Percentiles rank a stretch among this genome's conserved stretches.
Evolutionary conservation across 2,113 vertebrate genomes (phyloP).

Genomic region (Rhabdornis inornatus): DNA sequence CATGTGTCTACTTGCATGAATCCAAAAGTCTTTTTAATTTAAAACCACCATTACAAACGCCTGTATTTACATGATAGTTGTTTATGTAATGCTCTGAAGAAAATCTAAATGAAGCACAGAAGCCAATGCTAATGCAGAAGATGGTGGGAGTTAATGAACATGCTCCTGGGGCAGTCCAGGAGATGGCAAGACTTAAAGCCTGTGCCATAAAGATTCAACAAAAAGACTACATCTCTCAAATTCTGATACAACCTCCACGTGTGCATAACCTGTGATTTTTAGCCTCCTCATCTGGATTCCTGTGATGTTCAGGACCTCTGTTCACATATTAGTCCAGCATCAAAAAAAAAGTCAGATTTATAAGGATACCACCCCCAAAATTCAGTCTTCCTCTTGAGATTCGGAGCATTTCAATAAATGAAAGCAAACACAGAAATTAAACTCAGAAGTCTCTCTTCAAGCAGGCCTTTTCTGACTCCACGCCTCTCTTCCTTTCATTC

Average conservation of each 20-base stretch:
- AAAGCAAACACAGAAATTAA: background rate
- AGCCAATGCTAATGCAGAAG: conserved; percentile 49
- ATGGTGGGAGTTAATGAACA: conserved; percentile 20
- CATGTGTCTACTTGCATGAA: conserved; percentile 50
- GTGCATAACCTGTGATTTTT: background rate
- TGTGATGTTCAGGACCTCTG: background rate
- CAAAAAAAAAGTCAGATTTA: background rate
- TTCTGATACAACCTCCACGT: background rate
- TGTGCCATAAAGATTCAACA: background rate
- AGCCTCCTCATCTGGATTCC: background rate
- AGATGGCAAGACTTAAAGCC: background rate
- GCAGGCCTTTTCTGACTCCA: background rate
- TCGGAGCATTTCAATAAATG: background rate
- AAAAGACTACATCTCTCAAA: background rate
- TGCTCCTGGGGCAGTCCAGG: background rate
- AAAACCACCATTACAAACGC: conserved; percentile 49
- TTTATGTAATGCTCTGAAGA: conserved; percentile 59
- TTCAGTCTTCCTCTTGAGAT: background rate
- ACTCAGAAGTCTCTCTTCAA: background rate
- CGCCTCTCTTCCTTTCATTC: background rate
- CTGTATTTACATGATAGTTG: conserved; percentile 59
- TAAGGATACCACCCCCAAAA: background rate
- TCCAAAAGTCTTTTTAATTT: conserved; percentile 50
- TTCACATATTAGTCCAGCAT: background rate
- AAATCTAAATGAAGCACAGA: conserved; percentile 12